A percentile compares a stretch with the other conserved stretches of the same genome.
Conservation (phyloP, 2,113 vertebrate species). For the Bujurquina vittata region DNA sequence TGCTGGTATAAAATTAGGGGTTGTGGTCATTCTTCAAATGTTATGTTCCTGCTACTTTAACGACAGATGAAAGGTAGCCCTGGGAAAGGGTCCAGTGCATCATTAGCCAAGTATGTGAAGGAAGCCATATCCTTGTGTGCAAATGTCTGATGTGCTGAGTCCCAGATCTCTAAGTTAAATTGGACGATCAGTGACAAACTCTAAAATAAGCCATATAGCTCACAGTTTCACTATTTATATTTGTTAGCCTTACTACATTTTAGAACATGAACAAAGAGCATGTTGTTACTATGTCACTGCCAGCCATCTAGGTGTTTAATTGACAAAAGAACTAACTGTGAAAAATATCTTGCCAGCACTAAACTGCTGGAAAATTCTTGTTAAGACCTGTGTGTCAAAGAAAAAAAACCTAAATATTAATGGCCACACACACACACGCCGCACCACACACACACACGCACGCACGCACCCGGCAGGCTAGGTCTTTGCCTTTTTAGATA, state of each 20-base stretch:
- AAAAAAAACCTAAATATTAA: fast-evolving
- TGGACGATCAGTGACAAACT: slow-evolving; percentile 16
- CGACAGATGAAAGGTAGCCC: not conserved
- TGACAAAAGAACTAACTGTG: not conserved
- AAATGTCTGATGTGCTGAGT: slow-evolving; percentile 32
- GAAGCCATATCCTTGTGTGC: not conserved
- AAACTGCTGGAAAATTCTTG: not conserved
- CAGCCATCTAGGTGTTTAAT: not conserved
- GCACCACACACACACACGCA: not conserved
- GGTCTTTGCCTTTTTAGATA: not conserved
- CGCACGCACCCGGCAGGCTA: not conserved
- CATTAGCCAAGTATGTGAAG: not conserved
- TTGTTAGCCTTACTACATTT: not conserved
- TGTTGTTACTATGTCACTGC: not conserved
- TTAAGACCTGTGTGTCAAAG: not conserved
- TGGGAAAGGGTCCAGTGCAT: slow-evolving; percentile 15
- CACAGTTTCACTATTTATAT: not conserved
- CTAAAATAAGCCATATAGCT: not conserved
- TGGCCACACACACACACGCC: too few relatives aligned
- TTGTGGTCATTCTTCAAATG: not conserved
- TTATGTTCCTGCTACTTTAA: not conserved
- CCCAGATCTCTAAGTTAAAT: slow-evolving; percentile 8
- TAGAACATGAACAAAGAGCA: not conserved
- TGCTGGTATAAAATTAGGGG: not conserved
- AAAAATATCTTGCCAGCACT: not conserved